Evolutionary conservation across 2,797 vertebrate species (phyloP), one percentile per base, ranked within the genome.

Genomic region (Acanthurus lineatus): DNA sequence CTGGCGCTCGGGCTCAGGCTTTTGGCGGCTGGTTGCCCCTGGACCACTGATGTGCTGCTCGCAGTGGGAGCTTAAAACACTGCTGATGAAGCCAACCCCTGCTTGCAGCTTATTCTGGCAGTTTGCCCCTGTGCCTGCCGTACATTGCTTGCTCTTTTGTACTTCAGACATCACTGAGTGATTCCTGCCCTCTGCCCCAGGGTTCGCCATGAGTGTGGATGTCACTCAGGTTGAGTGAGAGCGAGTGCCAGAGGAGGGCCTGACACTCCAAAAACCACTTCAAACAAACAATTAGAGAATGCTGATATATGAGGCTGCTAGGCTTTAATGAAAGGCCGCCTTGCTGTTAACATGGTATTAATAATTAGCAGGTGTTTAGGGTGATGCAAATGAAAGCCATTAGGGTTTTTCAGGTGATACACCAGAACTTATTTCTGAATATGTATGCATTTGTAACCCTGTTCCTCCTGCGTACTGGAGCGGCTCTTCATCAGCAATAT

Each of bases 181-280:
- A 90, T 73, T 81, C 81, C 73, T 86, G 85, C 71, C 84, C 87
- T 86, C 84, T 56, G 68, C 73, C 66, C 64, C 73, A 49, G 2
- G 59, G 61, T 25, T 25, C 6, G 28, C 79, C 70, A 73, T 80
- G 69, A 84, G 77, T 66, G 1, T 40, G 47, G 57, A 54, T 83
- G 90, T 92, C 91, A 84, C 77, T 91, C 90, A 86, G 51, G 77
- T 57, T 62, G 85, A 86, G 79, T 67, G 76, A 82, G 83, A 32
- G 62, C 2, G n/a, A 80, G 73, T 7, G 48, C 67, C 62, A 71
- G 60, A 79, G 72, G 81, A 68, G 74, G 63, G 49, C 54, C 62
- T 84, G 80, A 84, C 82, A 77, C 82, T 79, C 72, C 70, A 68
- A 56, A 86, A 88, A 85, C 78, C 86, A 91, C 88, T 92, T 90